Evolutionary conservation across 2,113 vertebrate genomes (phyloP), one percentile per base, ranked within the genome.

Genomic region (Heliornis fulica): DNA sequence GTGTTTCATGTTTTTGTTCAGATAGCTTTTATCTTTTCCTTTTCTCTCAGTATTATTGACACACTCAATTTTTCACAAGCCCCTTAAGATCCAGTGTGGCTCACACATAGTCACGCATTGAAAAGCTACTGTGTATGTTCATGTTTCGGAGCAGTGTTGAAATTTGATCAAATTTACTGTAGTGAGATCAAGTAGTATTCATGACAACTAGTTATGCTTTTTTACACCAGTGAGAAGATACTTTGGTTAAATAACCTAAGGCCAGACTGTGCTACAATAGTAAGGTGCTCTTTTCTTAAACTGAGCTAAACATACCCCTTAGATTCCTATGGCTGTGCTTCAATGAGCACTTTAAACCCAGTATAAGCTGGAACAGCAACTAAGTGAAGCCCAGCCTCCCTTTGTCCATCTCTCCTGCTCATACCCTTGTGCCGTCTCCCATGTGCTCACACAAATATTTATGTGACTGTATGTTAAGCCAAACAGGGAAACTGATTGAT

Each of bases 21-120:
- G 53, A 84, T 91, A 8, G 78, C 53, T 91, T 68, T 46, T 38
- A 17, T 43, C 25, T 80, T 66, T 46, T 78, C 26, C 13, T 75
- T 89, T 91, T 91, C 15, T 50, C 23, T 71, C 41, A 78, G 36
- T 85, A 28, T 76, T 95, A 65, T 29, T 89, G 43, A 60, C 63
- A 76, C n/a, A 32, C 60, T 93, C 94, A 36, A n/a, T 76, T 96
- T 94, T 82, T 94, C 61, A 80, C 54, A 87, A 48, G 61, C 51
- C 36, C 56, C 48, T 72, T 75, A 72, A 87, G 72, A 89, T 82
- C 31, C 63, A 36, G 3, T 60, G 25, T 92, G 83, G 83, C 61
- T 91, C 74, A 66, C 12, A 17, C 25, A 12, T 16, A 81, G 60
- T 82, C 77, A 70, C 71, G 61, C 31, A 38, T 78, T 87, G 54